Base-by-base conservation (phyloP, 1,140 invertebrate species). In the Diabrotica virgifera region DNA sequence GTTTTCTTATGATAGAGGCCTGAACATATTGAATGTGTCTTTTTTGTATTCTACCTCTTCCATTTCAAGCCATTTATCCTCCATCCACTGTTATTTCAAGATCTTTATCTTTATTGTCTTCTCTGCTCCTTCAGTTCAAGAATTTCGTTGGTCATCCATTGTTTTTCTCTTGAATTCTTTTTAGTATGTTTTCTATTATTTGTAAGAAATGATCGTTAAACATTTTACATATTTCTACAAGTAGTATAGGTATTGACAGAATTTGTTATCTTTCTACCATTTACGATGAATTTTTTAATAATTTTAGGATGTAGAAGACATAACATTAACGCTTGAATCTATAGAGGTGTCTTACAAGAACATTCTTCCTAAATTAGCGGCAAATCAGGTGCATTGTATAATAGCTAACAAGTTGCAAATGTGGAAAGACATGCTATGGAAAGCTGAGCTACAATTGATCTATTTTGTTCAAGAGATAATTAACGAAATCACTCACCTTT, bases 381-480 rank as follows among this genome's bases (percentile, higher is more conserved):
- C 24, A n/a, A 24, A 55, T 13, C 53, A 63, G 46, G 13, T 36
- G 5, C 63, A 66, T 53, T 3, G 13, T 13, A 46, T 67, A 4
- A 56, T 72, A 10, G 36, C 35, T 6, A 63, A 68, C 13, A 76
- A 76, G 67, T 24, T 70, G 5, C 63, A 72, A 36, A 64, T 71
- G 56, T 77, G 71, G 69, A 73, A 68, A 61, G 62, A 70, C 12
- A 57, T 66, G 0, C 55, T 78, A 35, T 73, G 71, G 66, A 77
- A 72, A 71, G 56, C 68, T 10, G 76, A 77, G 70, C 37, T 77
- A 53, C 76, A 77, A 66, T 59, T 79, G 6, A 74, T 68, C 14
- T 79, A 72, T 65, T 69, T 76, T 52, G 58, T 77, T 38, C 70
- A 75, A 66, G 69, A 74, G 58, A 65, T 78, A 13, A 70, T 79